These are phyloP conservation scores for Pasiphila rectangulata DNA, from an alignment of 2,888 invertebrate species.

Conservation along the genomic window DNA sequence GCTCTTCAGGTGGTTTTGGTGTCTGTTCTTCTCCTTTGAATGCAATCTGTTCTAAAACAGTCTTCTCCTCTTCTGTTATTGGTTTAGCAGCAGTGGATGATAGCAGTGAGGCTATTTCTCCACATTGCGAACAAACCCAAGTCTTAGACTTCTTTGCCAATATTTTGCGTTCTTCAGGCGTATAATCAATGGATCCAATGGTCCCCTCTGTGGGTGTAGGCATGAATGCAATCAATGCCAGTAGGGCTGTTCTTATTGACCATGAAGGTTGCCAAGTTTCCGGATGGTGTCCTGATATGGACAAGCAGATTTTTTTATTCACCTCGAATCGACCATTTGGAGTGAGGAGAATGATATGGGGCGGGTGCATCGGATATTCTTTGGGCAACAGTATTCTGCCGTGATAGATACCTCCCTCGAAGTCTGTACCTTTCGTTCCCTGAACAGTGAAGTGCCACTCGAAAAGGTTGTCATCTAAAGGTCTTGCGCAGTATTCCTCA, in stretches of 20 bases:
- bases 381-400: slow-evolving; percentile 94
- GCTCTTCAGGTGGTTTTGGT: slow-evolving; percentile 56
- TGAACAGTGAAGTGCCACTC: slow-evolving; percentile 98
- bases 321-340: slow-evolving; percentile 96
- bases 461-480: slow-evolving; percentile 96
- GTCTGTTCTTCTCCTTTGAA: slow-evolving; percentile 74
- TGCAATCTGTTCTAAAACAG: slow-evolving; percentile 73
- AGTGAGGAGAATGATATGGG: slow-evolving; percentile 94
- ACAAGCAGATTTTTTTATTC: slow-evolving; percentile 96
- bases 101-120: slow-evolving; percentile 61
- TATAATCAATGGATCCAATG: slow-evolving; percentile 94
- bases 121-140: slow-evolving; percentile 69
- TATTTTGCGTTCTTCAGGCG: slow-evolving; percentile 88
- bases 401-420: slow-evolving; percentile 95
- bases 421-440: slow-evolving; percentile 93
- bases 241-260: slow-evolving; percentile 95
- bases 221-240: slow-evolving; percentile 97
- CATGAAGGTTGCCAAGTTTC: slow-evolving; percentile 99
- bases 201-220: slow-evolving; percentile 94
- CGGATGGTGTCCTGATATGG: slow-evolving; percentile 97
- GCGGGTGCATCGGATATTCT: slow-evolving; percentile 98
- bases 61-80: slow-evolving; percentile 72
- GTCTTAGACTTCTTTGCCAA: slow-evolving; percentile 87
- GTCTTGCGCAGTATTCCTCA: slow-evolving; percentile 93
- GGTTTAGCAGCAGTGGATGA: slow-evolving; percentile 74